Conservation (phyloP, 2,113 vertebrate species). For the Oryzias curvinotus region DNA sequence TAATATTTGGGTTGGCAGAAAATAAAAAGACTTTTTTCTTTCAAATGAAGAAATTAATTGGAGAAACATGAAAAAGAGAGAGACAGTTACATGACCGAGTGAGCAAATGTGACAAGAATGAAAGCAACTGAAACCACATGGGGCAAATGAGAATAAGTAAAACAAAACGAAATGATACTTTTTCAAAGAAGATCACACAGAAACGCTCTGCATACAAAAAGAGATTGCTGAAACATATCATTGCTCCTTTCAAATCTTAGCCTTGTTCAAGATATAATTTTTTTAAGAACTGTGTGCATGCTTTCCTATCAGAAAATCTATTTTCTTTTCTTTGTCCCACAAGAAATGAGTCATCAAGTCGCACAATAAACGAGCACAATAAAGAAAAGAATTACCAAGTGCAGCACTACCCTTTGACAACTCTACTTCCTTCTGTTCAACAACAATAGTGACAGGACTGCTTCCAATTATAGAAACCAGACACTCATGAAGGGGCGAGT, state of each 20-base stretch:
- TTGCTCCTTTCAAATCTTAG: no score
- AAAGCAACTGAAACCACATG: no score
- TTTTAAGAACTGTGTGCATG: not conserved
- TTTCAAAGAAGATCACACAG: no score
- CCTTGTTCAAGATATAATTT: not conserved
- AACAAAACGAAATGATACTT: no score
- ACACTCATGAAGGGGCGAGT: constrained; percentile 34
- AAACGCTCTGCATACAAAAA: no score
- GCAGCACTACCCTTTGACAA: constrained; percentile 5
- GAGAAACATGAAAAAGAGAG: no score
- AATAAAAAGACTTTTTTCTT: no score
- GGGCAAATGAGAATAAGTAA: no score
- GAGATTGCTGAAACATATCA: not conserved
- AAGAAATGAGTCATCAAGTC: constrained; percentile 12
- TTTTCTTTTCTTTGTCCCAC: constrained; percentile 13
- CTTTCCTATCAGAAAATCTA: constrained; percentile 6
- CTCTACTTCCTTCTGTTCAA: constrained; percentile 23
- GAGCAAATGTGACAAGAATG: no score
- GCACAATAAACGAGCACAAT: constrained; percentile 8
- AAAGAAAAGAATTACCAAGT: constrained; percentile 20
- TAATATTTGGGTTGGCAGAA: no score
- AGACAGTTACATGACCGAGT: no score
- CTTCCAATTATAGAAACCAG: constrained; percentile 48
- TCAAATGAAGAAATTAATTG: no score
- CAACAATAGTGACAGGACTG: constrained; percentile 32